A percentile compares a stretch with the other conserved stretches of the same genome.
phyloP scores from a whole-genome alignment of 2,113 vertebrate species.

The Otocyon megalotis region DNA sequence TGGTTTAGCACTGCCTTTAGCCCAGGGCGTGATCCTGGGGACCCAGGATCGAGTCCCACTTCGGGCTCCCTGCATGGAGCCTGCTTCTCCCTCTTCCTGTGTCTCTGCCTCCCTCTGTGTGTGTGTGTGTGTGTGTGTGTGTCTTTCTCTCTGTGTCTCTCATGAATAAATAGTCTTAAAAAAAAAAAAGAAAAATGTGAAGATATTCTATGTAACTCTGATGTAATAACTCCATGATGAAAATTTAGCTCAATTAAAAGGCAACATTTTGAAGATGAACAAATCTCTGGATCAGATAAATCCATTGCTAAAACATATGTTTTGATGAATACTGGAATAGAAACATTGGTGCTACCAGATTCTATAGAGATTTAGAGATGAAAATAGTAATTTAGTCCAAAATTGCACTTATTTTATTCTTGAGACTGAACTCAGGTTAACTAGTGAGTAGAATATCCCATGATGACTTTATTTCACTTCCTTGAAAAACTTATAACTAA shows the following conservation, averaged over 20 bases:
- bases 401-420: not conserved
- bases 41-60: too few relatives aligned
- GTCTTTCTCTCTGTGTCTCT: too few relatives aligned
- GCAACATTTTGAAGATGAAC: not conserved
- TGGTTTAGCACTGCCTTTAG: too few relatives aligned
- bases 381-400: not conserved
- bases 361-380: not conserved
- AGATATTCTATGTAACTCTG: not conserved
- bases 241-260: slow-evolving; percentile 29
- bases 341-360: not conserved
- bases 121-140: too few relatives aligned
- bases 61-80: too few relatives aligned
- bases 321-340: not conserved
- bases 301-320: not conserved
- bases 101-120: too few relatives aligned
- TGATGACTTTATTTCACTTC: not conserved
- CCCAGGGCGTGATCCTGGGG: too few relatives aligned
- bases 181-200: slow-evolving; percentile 19
- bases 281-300: not conserved
- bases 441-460: not conserved
- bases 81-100: too few relatives aligned
- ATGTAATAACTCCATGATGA: not conserved
- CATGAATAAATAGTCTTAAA: too few relatives aligned
- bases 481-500: not conserved
- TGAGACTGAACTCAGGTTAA: not conserved